phyloP scores from a whole-genome alignment of 2,888 invertebrate genomes.

The Diplolepis rosae region DNA sequence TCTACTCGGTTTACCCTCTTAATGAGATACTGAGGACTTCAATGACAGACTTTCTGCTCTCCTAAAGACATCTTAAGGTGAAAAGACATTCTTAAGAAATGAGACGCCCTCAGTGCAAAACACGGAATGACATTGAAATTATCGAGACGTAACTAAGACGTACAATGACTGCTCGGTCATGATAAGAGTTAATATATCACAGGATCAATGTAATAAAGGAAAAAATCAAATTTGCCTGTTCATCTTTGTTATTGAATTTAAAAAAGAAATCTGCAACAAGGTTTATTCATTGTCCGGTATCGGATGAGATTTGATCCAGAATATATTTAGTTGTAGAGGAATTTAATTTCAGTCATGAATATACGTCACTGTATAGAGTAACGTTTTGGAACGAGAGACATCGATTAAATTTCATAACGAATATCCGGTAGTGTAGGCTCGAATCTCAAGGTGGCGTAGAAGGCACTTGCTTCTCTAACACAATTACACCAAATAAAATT shows the following conservation, averaged over 20 bases:
- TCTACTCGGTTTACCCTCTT: too few species aligned
- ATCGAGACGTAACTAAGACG: too few species aligned
- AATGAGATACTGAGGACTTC: too few species aligned
- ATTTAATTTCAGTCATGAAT: constrained; percentile 12
- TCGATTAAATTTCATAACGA: constrained; percentile 14
- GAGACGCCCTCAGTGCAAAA: too few species aligned
- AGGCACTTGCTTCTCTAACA: background rate
- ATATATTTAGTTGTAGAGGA: background rate
- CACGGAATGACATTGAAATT: too few species aligned
- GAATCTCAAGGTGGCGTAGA: background rate
- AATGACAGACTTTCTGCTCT: too few species aligned
- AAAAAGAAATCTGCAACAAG: background rate
- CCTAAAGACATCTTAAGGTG: too few species aligned
- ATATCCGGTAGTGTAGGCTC: background rate
- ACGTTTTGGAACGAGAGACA: constrained; percentile 22
- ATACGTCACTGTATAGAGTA: background rate
- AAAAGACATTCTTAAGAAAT: too few species aligned
- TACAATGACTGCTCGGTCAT: too few species aligned
- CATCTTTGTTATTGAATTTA: too few species aligned
- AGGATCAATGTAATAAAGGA: background rate
- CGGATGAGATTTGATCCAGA: background rate
- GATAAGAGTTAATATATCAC: too few species aligned
- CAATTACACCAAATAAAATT: background rate
- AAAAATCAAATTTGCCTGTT: background rate
- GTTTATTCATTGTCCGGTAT: background rate